Evolutionary conservation across 2,888 invertebrate genomes (phyloP), one percentile per base, ranked within the genome.

Genomic region (Luffia ferchaultella): DNA sequence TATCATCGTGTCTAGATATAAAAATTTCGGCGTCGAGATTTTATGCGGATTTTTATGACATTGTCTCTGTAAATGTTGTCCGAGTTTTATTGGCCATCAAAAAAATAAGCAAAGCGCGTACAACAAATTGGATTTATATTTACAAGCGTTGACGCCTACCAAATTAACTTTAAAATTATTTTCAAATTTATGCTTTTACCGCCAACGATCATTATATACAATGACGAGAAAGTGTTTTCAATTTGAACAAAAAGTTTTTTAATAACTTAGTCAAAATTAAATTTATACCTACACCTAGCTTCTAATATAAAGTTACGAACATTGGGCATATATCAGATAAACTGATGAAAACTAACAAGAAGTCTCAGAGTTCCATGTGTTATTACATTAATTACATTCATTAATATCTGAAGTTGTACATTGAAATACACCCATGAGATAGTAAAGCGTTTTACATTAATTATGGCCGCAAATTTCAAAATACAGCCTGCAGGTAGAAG

Each of bases 41-140:
- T 78, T 78, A 80, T 76, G 70, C 67, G 74, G 70, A 73, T 71
- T 77, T 78, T 79, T 79, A 79, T 74, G 63, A 67, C 70, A 76
- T 73, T 78, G 76, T 76, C 76, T 77, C 70, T 70, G 68, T 75
- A 76, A 77, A 79, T 67, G 71, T 70, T 76, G 74, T 75, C 74
- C 76, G 62, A 75, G 62, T 74, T 77, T 77, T 76, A 75, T 70
- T 68, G 62, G 61, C 62, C 59, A 65, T 60, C 74, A 73, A 75
- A 76, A 48, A 45, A 52, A 49, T 72, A 68, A 67, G 42, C 48
- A 48, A 30, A 30, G 30, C 30, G 30, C 5, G 30, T 30, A 30
- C 30, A 30, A 30, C 30, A 30, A 30, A 30, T 30, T 30, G 30
- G 30, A 30, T 30, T 30, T 30, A 30, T 30, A 30, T 30, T 30